Evolutionary conservation across 2,888 invertebrate species (phyloP).

Genomic region (Scotopteryx bipunctaria): DNA sequence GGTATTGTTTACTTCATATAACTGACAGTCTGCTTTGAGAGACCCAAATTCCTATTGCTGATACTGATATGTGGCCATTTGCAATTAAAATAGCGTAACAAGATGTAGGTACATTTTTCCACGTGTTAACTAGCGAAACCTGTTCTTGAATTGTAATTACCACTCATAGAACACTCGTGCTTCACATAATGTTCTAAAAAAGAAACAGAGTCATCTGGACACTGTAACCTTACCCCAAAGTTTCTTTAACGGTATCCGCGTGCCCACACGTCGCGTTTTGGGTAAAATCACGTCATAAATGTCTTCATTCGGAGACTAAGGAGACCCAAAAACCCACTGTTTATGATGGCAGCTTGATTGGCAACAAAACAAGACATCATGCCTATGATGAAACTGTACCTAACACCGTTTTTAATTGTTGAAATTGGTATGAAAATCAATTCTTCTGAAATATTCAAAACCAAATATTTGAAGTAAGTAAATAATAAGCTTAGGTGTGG

Average conservation of each 20-base stretch:
- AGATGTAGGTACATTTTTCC: not conserved
- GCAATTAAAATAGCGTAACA: not conserved
- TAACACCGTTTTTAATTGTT: no score
- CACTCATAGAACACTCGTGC: not conserved
- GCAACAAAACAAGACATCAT: no score
- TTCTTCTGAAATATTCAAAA: no score
- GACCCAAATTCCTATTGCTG: no score
- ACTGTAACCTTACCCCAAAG: slow-evolving; percentile 35
- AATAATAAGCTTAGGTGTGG: no score
- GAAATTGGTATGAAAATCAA: no score
- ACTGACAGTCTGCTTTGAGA: no score
- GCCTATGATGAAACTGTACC: no score
- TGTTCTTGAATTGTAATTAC: not conserved
- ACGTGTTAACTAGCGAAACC: not conserved
- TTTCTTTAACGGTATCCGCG: slow-evolving; percentile 60
- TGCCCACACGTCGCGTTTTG: slow-evolving; percentile 65
- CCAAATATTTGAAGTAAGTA: no score
- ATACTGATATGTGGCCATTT: no score
- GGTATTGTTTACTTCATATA: no score
- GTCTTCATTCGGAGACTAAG: slow-evolving; percentile 20
- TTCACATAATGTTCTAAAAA: slow-evolving; percentile 18
- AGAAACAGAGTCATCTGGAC: slow-evolving; percentile 19
- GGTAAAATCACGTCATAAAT: slow-evolving; percentile 53
- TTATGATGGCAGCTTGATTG: slow-evolving; percentile 1
- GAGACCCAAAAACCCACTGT: slow-evolving; percentile 5